Conservation (phyloP, 2,888 invertebrate species). For the Cataglyphis altisquamis region DNA sequence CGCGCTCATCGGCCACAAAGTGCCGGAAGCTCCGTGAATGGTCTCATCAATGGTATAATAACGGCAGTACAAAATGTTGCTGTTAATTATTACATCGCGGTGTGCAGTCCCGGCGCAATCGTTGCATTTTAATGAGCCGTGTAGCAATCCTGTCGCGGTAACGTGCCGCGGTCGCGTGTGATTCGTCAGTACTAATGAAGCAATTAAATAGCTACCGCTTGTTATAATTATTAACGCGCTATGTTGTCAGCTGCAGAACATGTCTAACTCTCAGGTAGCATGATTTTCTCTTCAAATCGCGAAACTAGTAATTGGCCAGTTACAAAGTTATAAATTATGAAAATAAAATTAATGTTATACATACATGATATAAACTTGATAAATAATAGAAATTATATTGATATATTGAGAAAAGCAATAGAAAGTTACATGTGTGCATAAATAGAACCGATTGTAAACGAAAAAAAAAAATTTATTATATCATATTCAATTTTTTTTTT, state of each 20-base stretch:
- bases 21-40: constrained; percentile 51
- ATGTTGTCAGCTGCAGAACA: constrained; percentile 8
- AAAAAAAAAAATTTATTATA: constrained; percentile 2
- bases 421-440: neutral
- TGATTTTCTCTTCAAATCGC: neutral
- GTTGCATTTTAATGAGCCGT: constrained; percentile 53
- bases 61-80: constrained; percentile 15
- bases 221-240: constrained; percentile 78
- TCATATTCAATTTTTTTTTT: neutral
- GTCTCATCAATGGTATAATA: constrained; percentile 25
- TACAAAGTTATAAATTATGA: neutral
- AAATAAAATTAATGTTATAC: neutral
- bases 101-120: constrained; percentile 25
- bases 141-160: neutral
- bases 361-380: neutral
- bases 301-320: neutral
- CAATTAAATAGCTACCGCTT: constrained; percentile 78
- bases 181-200: constrained; percentile 67
- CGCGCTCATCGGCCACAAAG: constrained; percentile 40
- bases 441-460: neutral
- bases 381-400: neutral
- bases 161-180: constrained; percentile 24
- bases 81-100: constrained; percentile 27
- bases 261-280: neutral
- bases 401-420: neutral